Percentiles rank a stretch among this genome's conserved stretches.
Conservation (phyloP, 2,797 vertebrate genomes). For the Clangula hyemalis region DNA sequence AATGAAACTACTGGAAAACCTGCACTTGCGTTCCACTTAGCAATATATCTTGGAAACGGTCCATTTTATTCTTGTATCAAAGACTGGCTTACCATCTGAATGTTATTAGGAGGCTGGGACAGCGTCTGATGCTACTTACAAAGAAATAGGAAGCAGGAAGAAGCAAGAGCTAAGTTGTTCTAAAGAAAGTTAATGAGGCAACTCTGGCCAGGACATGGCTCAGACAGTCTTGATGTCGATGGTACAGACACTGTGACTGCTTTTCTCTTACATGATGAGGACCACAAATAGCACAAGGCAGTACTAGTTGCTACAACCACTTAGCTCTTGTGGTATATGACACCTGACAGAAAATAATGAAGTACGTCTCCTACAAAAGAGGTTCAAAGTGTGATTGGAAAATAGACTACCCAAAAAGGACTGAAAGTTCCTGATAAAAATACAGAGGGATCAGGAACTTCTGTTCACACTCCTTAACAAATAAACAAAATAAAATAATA, state of each 20-base stretch:
- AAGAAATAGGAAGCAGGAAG: background rate
- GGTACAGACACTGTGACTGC: background rate
- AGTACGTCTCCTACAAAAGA: background rate
- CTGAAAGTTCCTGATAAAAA: background rate
- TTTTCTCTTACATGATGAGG: background rate
- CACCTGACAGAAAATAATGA: background rate
- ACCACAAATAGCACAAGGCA: background rate
- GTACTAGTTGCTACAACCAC: background rate
- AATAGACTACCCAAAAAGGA: background rate
- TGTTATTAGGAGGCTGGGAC: background rate
- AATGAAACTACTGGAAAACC: background rate
- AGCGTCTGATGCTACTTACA: background rate
- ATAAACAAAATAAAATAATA: too few species aligned
- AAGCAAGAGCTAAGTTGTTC: background rate
- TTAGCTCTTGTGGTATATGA: background rate
- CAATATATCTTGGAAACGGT: background rate
- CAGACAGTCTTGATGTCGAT: background rate
- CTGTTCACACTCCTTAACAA: background rate
- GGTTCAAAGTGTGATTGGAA: background rate
- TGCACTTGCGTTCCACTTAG: background rate
- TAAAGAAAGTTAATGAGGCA: background rate
- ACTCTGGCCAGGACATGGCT: background rate
- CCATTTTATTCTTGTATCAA: background rate
- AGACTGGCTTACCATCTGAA: background rate
- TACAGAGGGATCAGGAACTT: rapidly evolving